Base-by-base conservation (phyloP, 2,113 vertebrate genomes). In the Saccopteryx bilineata region DNA sequence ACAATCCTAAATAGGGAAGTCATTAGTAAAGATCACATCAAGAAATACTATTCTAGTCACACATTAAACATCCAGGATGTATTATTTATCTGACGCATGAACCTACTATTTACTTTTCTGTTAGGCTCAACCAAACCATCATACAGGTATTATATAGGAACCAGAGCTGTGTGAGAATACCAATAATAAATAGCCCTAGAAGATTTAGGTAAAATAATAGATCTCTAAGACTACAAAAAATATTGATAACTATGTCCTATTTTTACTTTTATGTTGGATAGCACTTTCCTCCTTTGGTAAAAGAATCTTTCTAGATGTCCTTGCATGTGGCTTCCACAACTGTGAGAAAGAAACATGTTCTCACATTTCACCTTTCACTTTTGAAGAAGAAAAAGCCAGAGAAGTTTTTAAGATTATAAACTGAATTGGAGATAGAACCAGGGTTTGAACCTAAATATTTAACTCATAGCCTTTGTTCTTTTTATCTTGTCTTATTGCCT, bases 241-340 rank as follows among this genome's bases (percentile, higher is more conserved):
- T 19, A 52, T 46, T 54, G 31, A 46, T 80, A 63, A 66, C 12
- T 12, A 61, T 54, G 33, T 46, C 17, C 31, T 84, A 69, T 61
- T 85, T 93, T 87, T 63, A 90, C 26, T 46, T 82, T 71, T 48
- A 66, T 33, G 23, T 79, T 82, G 50, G 23, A 24, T 75, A 83
- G 88, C 15, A 69, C 2, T 89, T 89, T 88, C 13, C 21, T 92
- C 17, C 74, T 68, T 90, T 84, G 39, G 76, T 79, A 63, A 84
- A 84, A 80, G 2, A 56, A 63, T 61, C 19, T 78, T 91, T 95
- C 72, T 84, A 65, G n/a, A n/a, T 50, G 4, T 28, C 14, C 5
- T 58, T 52, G 12, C 24, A 52, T 82, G 46, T 46, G 24, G 52
- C 50, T 52, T 26, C 65, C 18, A 88, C 5, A 88, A 17, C 48